Evolutionary conservation across 2,888 invertebrate species (phyloP), one percentile per base, ranked within the genome.

Genomic region (Beris chalybata): DNA sequence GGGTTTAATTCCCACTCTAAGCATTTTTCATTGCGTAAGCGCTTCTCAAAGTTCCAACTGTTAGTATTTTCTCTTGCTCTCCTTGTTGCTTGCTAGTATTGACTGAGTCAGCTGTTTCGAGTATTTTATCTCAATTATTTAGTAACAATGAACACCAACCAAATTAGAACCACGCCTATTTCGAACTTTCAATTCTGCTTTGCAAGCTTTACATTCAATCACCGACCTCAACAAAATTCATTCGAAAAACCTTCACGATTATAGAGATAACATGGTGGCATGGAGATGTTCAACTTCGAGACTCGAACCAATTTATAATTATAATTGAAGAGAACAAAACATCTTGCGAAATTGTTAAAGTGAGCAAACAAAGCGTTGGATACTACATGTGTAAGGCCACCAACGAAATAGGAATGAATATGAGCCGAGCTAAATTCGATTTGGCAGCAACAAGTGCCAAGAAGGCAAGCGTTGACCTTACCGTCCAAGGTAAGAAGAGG

Each of bases 201-300:
- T 22, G 22, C 22, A 22, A 22, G 22, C 22, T 22, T 22, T 22
- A 22, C 22, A 22, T 22, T 22, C 22, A 22, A 22, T 22, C 22
- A 22, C 22, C 22, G 22, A 22, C 22, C 22, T 22, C 22, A 22
- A 22, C 22, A 22, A 22, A 22, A 22, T 22, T 22, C 22, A 22
- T 22, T 3, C 22, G 22, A 22, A 22, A 22, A 22, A 22, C 22
- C 38, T 38, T 9, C 38, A n/a, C 55, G 45, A 58, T 74, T 75
- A 59, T 81, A 92, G 93, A 92, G 83, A 87, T 93, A 71, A 86
- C 90, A 74, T 94, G 94, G 94, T 93, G 91, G 79, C 90, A 89
- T 79, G 88, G 93, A 76, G 89, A 91, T 76, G 89, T 90, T 80
- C 84, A 91, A 64, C 83, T 94, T 71, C 85, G 88, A 73, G 90